Base-by-base conservation (phyloP, 2,113 vertebrate species). In the Coracopsis vasa region DNA sequence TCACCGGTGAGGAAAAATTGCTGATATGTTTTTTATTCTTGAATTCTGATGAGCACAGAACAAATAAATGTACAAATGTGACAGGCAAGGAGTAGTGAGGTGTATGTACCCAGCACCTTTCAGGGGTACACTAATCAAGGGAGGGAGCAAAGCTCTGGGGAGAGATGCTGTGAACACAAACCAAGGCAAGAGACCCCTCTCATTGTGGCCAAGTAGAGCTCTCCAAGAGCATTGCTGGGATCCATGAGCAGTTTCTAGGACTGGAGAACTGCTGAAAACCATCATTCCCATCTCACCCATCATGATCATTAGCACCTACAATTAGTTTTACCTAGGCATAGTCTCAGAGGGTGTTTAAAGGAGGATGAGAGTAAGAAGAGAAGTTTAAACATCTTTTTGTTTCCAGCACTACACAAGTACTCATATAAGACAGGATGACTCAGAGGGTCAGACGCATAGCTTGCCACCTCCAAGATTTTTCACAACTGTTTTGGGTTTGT, bases 71-170 rank as follows among this genome's bases (percentile, higher is more conserved):
- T 35, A 69, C 16, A 50, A 85, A 69, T 37, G 25, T 67, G 31
- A 69, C 24, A 61, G 62, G 23, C 37, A 44, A 67, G 39, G 25
- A 81, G 21, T 12, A 87, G 23, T 53, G 48, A 56, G 24, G 11
- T 64, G 35, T 42, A 54, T 8, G 8, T 16, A 60, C 19, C 4
- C 21, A 65, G 24, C 8, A 74, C 4, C 7, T 74, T 78, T 66
- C 1, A 1, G 44, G 29, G 8, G 2, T 79, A n/a, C 4, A 2
- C 13, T 56, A 45, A 27, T 18, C 7, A 62, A 41, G 17, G 35
- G 15, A 60, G 11, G 25, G 28, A 90, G 25, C 23, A 25, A 42
- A 74, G 39, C 6, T 80, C 47, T 72, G 20, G 18, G 5, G 8
- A n/a, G n/a, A 37, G 31, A 61, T 44, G 45, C 53, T 77, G 47